A percentile compares a stretch with the other conserved stretches of the same genome.
These are phyloP conservation scores for Amphipyra berbera DNA, from an alignment of 2,888 invertebrate species.

Conservation along the genomic window DNA sequence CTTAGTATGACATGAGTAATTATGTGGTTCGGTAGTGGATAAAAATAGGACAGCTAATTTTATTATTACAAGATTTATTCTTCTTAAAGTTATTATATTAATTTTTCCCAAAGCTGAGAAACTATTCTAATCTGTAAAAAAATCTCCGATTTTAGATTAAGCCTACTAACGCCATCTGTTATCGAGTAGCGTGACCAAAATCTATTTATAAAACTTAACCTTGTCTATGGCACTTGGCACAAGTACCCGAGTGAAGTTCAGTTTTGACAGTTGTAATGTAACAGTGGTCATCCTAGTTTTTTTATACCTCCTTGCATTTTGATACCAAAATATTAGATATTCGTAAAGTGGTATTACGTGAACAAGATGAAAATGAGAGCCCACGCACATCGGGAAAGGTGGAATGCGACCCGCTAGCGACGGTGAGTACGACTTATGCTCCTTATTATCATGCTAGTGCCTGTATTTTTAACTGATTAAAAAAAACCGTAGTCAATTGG, in stretches of 20 bases:
- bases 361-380: slow-evolving; percentile 89
- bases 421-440: slow-evolving; percentile 78
- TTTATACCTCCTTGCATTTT: slow-evolving; percentile 89
- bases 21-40: too few species aligned
- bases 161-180: slow-evolving; percentile 70
- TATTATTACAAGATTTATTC: too few species aligned
- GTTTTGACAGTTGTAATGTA: slow-evolving; percentile 89
- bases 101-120: too few species aligned
- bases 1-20: too few species aligned
- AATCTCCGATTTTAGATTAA: neutral
- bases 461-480: slow-evolving; percentile 90
- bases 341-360: slow-evolving; percentile 89
- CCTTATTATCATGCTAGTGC: slow-evolving; percentile 74
- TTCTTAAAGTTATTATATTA: neutral
- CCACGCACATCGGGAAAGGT: slow-evolving; percentile 88
- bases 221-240: slow-evolving; percentile 88
- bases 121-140: too few species aligned
- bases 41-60: too few species aligned
- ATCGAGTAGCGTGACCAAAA: slow-evolving; percentile 70
- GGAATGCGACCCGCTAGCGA: slow-evolving; percentile 88
- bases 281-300: slow-evolving; percentile 87
- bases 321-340: slow-evolving; percentile 90
- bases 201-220: slow-evolving; percentile 83
- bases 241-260: slow-evolving; percentile 86
- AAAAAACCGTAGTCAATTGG: slow-evolving; percentile 90